phyloP scores from a whole-genome alignment of 2,888 invertebrate species.

The Andrena hattorfiana region DNA sequence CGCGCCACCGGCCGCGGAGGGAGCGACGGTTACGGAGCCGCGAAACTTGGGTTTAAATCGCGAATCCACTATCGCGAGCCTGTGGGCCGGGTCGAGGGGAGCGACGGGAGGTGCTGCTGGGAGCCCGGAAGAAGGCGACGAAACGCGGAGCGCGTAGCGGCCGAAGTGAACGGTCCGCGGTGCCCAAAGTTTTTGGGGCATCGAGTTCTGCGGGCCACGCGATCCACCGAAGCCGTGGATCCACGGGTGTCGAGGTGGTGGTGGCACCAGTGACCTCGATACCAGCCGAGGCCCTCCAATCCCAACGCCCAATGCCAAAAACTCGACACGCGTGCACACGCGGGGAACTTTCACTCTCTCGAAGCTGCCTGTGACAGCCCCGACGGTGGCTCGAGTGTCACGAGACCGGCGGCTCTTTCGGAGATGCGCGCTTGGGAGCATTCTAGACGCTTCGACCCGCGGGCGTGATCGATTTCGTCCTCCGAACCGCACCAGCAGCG shows the following conservation, averaged over 20 bases:
- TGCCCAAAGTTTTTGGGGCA: slow-evolving; percentile 78
- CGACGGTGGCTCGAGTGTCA: neutral
- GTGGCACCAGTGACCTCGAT: slow-evolving; percentile 85
- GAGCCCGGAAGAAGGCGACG: slow-evolving; percentile 69
- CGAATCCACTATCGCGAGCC: slow-evolving; percentile 22
- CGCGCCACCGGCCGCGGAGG: neutral
- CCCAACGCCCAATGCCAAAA: slow-evolving; percentile 83
- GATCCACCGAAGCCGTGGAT: slow-evolving; percentile 75
- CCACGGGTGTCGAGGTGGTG: slow-evolving; percentile 74
- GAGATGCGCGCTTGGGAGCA: neutral
- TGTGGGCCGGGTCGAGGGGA: neutral
- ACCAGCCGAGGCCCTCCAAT: slow-evolving; percentile 80
- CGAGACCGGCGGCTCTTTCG: neutral
- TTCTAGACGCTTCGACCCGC: neutral
- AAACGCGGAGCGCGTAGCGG: slow-evolving; percentile 54
- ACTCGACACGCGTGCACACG: slow-evolving; percentile 72
- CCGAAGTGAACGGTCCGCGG: slow-evolving; percentile 74
- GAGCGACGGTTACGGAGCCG: no score
- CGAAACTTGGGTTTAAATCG: neutral
- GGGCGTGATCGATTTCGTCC: neutral
- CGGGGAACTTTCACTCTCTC: slow-evolving; percentile 76
- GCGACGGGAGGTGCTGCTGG: neutral
- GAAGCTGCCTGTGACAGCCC: slow-evolving; percentile 34
- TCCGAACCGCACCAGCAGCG: slow-evolving; percentile 8
- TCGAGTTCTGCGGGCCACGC: slow-evolving; percentile 74